Conservation (phyloP, 2,888 invertebrate genomes). For the Taenaris catops region DNA sequence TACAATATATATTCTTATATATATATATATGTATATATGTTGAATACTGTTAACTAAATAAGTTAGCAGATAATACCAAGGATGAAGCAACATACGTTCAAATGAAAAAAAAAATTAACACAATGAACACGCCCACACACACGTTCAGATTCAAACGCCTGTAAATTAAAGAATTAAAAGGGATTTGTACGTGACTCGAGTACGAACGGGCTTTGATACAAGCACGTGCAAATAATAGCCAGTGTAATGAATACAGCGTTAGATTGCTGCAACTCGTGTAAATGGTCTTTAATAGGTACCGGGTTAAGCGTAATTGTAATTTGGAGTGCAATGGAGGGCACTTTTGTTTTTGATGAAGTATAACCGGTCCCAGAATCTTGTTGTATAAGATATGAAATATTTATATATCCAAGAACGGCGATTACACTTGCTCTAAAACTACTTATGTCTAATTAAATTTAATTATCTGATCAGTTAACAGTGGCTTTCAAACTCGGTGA, state of each 20-base stretch:
- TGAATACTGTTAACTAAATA: too few relatives aligned
- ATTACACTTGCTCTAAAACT: too few relatives aligned
- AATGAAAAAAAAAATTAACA: not conserved
- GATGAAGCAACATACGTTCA: not conserved
- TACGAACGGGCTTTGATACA: conserved; percentile 3
- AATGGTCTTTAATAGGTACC: conserved; percentile 3
- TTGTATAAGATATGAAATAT: too few relatives aligned
- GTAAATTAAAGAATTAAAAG: conserved; percentile 11
- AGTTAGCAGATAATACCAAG: too few relatives aligned
- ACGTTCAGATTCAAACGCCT: not conserved
- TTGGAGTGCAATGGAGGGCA: conserved; percentile 3
- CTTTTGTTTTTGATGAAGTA: conserved; percentile 5
- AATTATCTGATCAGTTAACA: too few relatives aligned
- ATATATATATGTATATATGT: too few relatives aligned
- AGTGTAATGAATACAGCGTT: conserved; percentile 6
- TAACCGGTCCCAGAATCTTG: not conserved
- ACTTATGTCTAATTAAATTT: too few relatives aligned
- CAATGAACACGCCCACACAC: too few relatives aligned
- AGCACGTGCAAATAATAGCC: conserved; percentile 10
- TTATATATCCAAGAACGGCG: too few relatives aligned
- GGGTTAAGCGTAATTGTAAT: conserved; percentile 10
- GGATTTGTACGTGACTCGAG: conserved; percentile 2
- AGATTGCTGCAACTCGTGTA: conserved; percentile 9
- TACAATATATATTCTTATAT: too few relatives aligned
- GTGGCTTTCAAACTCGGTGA: too few relatives aligned